phyloP scores from a whole-genome alignment of 2,888 invertebrate genomes.

The Thumatha senex region DNA sequence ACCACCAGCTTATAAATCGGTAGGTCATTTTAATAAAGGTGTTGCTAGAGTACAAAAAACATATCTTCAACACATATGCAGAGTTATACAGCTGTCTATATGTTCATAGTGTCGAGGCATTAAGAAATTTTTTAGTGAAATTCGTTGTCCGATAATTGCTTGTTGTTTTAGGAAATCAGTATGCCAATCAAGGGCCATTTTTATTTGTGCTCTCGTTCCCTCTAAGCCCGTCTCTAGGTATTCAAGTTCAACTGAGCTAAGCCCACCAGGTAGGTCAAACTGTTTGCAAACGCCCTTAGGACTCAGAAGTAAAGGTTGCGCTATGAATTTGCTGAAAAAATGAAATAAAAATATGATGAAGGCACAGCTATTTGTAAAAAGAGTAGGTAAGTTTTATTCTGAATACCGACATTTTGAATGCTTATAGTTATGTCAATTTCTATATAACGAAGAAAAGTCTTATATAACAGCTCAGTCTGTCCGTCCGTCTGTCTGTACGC shows the following conservation, averaged over 20 bases:
- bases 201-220: conserved; percentile 36
- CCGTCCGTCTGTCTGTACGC: too few species aligned
- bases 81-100: conserved; percentile 26
- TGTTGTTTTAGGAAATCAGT: conserved; percentile 16
- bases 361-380: too few species aligned
- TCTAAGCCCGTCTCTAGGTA: conserved; percentile 45
- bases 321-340: conserved; percentile 46
- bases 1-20: neutral
- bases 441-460: too few species aligned
- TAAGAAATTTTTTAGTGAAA: conserved; percentile 28
- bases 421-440: too few species aligned
- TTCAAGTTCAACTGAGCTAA: conserved; percentile 47
- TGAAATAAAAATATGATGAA: neutral
- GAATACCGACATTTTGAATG: too few species aligned
- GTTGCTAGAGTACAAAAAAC: neutral
- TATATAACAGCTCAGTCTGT: too few species aligned
- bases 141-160: neutral
- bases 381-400: too few species aligned
- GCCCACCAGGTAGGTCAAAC: conserved; percentile 47
- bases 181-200: conserved; percentile 49
- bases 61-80: neutral
- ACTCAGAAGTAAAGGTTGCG: conserved; percentile 52
- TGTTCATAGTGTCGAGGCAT: conserved; percentile 31
- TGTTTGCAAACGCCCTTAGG: conserved; percentile 55
- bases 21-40: neutral